Base-by-base conservation (phyloP, 2,113 vertebrate genomes). In the Mastomys natalensis region DNA sequence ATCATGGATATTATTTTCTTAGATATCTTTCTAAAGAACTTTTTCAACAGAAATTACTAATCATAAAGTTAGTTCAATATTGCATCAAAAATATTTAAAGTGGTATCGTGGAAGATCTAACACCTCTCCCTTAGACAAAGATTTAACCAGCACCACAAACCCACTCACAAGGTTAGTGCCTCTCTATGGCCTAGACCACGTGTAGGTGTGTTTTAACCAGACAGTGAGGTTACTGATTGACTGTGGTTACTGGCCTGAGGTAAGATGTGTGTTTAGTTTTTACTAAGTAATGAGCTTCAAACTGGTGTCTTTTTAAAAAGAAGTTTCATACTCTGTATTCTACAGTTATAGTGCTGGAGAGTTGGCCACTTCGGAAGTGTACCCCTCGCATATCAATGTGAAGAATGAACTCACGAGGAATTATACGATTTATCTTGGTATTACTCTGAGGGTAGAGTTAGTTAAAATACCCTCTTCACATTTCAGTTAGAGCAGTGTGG, bases 251-350 rank as follows among this genome's bases (percentile, higher is more conserved):
- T 68, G 92, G 95, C 93, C 96, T 86, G 58, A 51, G 94, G 70
- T 66, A 95, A 93, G 95, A 89, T 45, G 45, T 72, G 11, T 45
- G 45, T 97, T 97, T 90, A 94, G 80, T 97, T 97, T 98, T 98
- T 88, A 96, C 15, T 66, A 53, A 60, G 31, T 31, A 15, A 91
- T 72, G 81, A 93, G 93, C 78, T 90, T 37, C 92, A 94, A 94
- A 94, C 2, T 45, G 60, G 90, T 91, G 21, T 85, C 77, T 96
- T 66, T 95, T 45, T 62, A 82, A 16, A 17, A 24, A 24, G 87
- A 89, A 21, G 15, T 0, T 0, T 91, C 64, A 76, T 82, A 55
- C 40, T 90, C 37, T 55, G 45, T 4, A 78, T 90, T 78, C 43
- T 53, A 89, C 82, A 90, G 62, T 81, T 37, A 73, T 2, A 92